Base-by-base conservation (phyloP, 1,140 invertebrate genomes). In the Panulirus ornatus region DNA sequence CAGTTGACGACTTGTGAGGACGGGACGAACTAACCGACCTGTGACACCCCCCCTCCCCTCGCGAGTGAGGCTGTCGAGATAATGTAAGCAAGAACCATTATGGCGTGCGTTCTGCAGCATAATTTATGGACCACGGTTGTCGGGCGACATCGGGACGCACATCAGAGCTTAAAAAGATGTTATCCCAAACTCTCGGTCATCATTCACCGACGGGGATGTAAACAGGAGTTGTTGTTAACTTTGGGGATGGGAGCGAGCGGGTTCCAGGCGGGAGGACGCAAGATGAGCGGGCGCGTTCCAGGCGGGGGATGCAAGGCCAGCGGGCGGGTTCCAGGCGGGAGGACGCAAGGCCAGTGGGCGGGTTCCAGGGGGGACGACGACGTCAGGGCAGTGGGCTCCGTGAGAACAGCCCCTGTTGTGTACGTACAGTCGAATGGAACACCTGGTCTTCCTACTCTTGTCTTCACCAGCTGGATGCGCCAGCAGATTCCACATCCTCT, bases 241-340 rank as follows among this genome's bases (percentile, higher is more conserved):
- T 22, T 44, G 30, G 19, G 30, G 27, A n/a, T 44, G 30, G 19
- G 30, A 47, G 47, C 76, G 76, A 79, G 36, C 22, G 22, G 42
- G 47, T 79, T 44, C 76, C 76, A 79, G 44, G 76, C 42, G 3
- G n/a, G 3, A 44, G 47, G 76, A 79, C 76, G 44, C 51, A 42
- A 22, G 42, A 22, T 2, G 1, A 79, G 14, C 34, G 27, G 38
- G 76, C 44, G 8, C n/a, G 42, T 22, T n/a, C 70, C 30, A 34
- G 11, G 11, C 11, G 11, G 11, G 51, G 11, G 11, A 58, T 22
- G 11, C 11, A 58, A 11, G 11, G 11, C 11, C 11, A 47, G 47
- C 76, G 76, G 51, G 36, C 22, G 22, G 42, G 47, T 79, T 44
- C 76, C 76, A 79, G 44, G 76, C 42, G 3, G n/a, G 3, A 44